Base-by-base conservation (phyloP, 1,140 invertebrate species). In the Micrasema longulum region DNA sequence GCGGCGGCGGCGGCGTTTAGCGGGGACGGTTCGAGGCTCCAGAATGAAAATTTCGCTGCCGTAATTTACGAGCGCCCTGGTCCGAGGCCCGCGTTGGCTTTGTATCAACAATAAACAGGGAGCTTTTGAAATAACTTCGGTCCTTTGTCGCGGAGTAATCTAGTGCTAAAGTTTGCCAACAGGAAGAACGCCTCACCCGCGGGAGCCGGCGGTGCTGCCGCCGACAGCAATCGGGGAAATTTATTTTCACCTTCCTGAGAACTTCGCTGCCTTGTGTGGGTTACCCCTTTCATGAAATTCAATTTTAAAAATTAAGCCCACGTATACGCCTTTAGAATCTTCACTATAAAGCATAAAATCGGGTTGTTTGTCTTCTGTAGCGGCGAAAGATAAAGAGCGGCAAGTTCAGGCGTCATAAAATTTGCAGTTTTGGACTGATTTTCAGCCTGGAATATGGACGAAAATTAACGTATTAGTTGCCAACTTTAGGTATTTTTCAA, bases 71-170 rank as follows among this genome's bases (percentile, higher is more conserved):
- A 64, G 65, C 45, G 63, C 67, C 53, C 68, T 62, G 14, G 57
- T 62, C 57, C 69, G 23, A 43, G 52, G 63, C 57, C 73, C 36
- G 63, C n/a, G 31, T 23, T 45, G 65, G 47, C 71, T 75, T 75
- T 75, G 73, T 75, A 75, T 75, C 69, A 68, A 67, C 62, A 71
- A 74, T 74, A 74, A 74, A 74, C 72, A 74, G 55, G 72, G 60
- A 47, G 55, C 73, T 75, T 75, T 75, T 72, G 73, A 75, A 75
- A 75, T 72, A 75, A 75, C 69, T 75, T 75, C 72, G 18, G 73
- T 50, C 73, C 73, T 72, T 72, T 75, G 73, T 75, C 70, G 73
- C 73, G 57, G 66, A 50, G 62, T 75, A 75, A 75, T 75, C 73
- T 75, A 75, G 65, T 75, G 73, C 66, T 69, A 69, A 75, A 75